Percentiles rank a stretch among this genome's conserved stretches.
These are phyloP conservation scores for Sclerodermus sp. DNA, from an alignment of 2,888 invertebrate genomes.

Conservation along the genomic window DNA sequence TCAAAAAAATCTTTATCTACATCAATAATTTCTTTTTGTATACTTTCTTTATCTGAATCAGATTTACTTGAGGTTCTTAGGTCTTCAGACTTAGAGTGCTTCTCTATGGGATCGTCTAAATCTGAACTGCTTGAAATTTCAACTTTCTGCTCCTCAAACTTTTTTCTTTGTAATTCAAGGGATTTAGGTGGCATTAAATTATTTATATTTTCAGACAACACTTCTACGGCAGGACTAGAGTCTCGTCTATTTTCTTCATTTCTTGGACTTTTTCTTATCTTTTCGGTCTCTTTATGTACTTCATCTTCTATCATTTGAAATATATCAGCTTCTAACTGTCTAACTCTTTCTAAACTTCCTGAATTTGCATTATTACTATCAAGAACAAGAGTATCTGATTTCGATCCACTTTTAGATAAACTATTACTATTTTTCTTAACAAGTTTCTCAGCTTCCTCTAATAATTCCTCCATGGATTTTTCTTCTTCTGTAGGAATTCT, in stretches of 20 bases:
- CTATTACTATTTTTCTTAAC: slow-evolving; percentile 45
- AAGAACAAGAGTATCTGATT: slow-evolving; percentile 41
- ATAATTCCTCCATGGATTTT: slow-evolving; percentile 49
- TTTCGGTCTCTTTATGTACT: slow-evolving; percentile 46
- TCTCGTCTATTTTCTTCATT: slow-evolving; percentile 35
- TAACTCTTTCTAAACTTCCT: slow-evolving; percentile 30
- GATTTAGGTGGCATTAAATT: slow-evolving; percentile 34
- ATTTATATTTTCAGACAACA: slow-evolving; percentile 38
- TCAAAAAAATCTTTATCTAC: slow-evolving; percentile 54
- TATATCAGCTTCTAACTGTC: slow-evolving; percentile 46
- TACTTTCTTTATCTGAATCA: slow-evolving; percentile 41
- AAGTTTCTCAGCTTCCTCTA: slow-evolving; percentile 51
- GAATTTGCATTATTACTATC: slow-evolving; percentile 31
- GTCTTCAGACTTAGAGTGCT: slow-evolving; percentile 46
- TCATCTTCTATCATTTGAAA: slow-evolving; percentile 50
- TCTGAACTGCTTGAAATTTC: slow-evolving; percentile 51
- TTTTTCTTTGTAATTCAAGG: slow-evolving; percentile 43
- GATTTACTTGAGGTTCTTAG: slow-evolving; percentile 30
- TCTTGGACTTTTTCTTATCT: slow-evolving; percentile 39
- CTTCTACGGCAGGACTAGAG: slow-evolving; percentile 35
- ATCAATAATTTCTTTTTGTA: slow-evolving; percentile 51
- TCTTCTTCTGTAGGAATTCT: slow-evolving; percentile 47
- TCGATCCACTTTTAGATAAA: slow-evolving; percentile 42
- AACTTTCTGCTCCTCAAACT: slow-evolving; percentile 48
- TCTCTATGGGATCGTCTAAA: slow-evolving; percentile 51